Base-by-base conservation (phyloP, 2,113 vertebrate species). In the Tauraco erythrolophus region DNA sequence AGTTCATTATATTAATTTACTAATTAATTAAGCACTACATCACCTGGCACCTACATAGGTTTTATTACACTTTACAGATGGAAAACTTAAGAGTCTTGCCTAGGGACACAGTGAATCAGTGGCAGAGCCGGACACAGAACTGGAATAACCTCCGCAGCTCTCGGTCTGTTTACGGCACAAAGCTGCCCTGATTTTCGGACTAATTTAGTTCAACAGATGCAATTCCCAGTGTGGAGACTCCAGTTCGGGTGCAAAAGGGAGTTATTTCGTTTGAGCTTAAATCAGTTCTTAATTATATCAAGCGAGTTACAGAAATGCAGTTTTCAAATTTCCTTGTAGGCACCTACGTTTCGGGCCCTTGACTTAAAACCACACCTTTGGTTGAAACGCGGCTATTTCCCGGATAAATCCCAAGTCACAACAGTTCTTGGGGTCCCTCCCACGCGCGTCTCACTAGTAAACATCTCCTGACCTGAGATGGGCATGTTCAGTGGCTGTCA, bases 221-320 rank as follows among this genome's bases (percentile, higher is more conserved):
- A 95, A 87, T 87, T 94, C 76, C 77, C 72, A 82, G 68, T 92
- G 83, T 92, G 83, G 88, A 88, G 72, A 94, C 85, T 94, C 85
- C 91, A 93, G 48, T 87, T 79, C 95, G 97, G 94, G 96, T 94
- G 77, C 89, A 97, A 95, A 89, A 94, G 82, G 77, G 77, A 94
- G 86, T 96, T 92, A 95, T 82, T 94, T 91, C 89, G 92, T 84
- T 94, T 91, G 92, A 92, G 86, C 77, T 94, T 87, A 91, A 95
- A 94, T 89, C 97, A 89, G 92, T 72, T 87, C 96, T 96, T 97
- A 96, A 97, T 97, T 95, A 94, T 92, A 95, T 91, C 91, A 91
- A 91, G 97, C 69, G 91, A 87, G 77, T 92, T 92, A 92, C 61
- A 84, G 91, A 95, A 95, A 96, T 35, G 53, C 70, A 84, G 89